Evolutionary conservation across 2,113 vertebrate species (phyloP).

Genomic region (Turdus rufiventris): DNA sequence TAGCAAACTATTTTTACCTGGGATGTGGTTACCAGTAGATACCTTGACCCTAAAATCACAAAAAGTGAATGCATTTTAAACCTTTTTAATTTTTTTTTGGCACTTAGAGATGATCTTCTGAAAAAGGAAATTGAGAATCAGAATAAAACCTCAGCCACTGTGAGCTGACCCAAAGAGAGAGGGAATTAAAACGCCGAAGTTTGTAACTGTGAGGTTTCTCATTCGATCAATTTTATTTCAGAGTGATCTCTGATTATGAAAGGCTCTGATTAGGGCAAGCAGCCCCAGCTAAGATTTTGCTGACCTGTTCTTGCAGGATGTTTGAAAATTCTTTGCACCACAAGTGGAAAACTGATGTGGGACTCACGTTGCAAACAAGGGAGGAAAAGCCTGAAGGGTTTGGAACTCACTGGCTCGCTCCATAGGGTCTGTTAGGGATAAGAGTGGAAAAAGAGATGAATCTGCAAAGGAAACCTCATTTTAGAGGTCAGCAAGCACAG

Average conservation of each 20-base stretch:
- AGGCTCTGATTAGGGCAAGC: neutral
- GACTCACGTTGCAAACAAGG: neutral
- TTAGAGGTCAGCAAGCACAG: constrained; percentile 42
- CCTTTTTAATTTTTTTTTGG: neutral
- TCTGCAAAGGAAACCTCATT: constrained; percentile 55
- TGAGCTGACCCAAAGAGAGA: neutral
- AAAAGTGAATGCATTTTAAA: neutral
- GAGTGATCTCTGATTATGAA: neutral
- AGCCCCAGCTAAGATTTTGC: neutral
- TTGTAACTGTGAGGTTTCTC: neutral
- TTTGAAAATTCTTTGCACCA: neutral
- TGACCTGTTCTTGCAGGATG: neutral
- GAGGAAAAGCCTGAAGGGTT: neutral
- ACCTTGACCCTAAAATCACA: neutral
- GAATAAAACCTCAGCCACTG: neutral
- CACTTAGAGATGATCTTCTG: neutral
- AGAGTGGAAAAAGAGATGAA: constrained; percentile 41
- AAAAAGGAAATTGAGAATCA: neutral
- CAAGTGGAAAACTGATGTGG: neutral
- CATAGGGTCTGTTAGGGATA: neutral
- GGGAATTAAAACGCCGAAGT: neutral
- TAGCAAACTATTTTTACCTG: neutral
- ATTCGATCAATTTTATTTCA: neutral
- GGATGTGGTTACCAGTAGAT: neutral
- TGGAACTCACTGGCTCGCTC: neutral